These are phyloP conservation scores for Bombyx mandarina DNA, from an alignment of 1,140 invertebrate species.

Conservation along the genomic window DNA sequence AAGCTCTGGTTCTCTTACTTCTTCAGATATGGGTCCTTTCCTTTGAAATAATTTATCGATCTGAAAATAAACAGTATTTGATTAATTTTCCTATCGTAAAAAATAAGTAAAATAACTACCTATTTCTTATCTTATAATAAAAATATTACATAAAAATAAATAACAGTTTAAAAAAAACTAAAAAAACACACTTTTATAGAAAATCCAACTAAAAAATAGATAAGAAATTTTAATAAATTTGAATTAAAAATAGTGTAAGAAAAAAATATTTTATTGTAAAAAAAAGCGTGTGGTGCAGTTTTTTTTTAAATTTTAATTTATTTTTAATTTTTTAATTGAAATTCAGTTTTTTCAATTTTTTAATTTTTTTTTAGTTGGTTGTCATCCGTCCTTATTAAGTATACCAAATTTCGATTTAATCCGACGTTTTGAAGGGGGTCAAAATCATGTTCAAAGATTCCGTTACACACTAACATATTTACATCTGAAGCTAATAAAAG, in stretches of 20 bases:
- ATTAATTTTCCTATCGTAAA: slow-evolving; percentile 4
- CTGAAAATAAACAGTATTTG: slow-evolving; percentile 4
- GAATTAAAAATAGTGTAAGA: too few species aligned
- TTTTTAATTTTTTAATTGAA: too few species aligned
- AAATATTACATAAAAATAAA: background rate
- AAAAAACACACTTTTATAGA: too few species aligned
- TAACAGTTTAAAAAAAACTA: too few species aligned
- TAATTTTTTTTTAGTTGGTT: background rate
- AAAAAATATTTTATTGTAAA: too few species aligned
- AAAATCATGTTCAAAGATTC: too few species aligned
- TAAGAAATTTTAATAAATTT: too few species aligned
- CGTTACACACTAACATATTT: too few species aligned
- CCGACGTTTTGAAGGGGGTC: background rate
- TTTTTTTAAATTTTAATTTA: too few species aligned
- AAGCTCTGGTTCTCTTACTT: slow-evolving; percentile 2
- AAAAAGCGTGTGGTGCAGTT: too few species aligned
- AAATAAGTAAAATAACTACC: slow-evolving; percentile 3
- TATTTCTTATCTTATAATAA: slow-evolving; percentile 2
- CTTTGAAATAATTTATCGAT: slow-evolving; percentile 6
- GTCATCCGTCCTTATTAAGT: background rate
- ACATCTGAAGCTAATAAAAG: too few species aligned
- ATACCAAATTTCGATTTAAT: background rate
- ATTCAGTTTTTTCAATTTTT: background rate
- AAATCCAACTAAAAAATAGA: too few species aligned
- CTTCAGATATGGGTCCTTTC: slow-evolving; percentile 4